Evolutionary conservation across 2,113 vertebrate species (phyloP).

Genomic region (Entosphenus tridentatus): DNA sequence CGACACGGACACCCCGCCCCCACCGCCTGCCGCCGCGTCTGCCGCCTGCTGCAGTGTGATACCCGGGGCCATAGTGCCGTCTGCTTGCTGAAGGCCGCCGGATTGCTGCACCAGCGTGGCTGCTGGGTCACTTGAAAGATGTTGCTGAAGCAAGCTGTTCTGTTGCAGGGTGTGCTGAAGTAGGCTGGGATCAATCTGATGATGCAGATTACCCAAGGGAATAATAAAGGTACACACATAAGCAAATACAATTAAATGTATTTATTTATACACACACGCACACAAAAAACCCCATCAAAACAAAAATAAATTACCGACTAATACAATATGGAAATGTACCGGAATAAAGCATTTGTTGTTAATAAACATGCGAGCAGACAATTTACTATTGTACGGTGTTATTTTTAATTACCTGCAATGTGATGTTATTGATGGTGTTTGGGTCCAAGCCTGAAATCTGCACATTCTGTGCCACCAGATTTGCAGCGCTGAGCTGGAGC

Average conservation of each 20-base stretch:
- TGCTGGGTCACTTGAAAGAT: too few relatives aligned
- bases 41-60: too few relatives aligned
- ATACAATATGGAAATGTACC: neutral
- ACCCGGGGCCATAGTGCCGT: too few relatives aligned
- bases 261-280: too few relatives aligned
- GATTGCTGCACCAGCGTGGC: slow-evolving; percentile 23
- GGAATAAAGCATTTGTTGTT: neutral
- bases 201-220: neutral
- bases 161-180: slow-evolving; percentile 78
- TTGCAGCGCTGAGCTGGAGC: slow-evolving; percentile 55
- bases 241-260: too few relatives aligned
- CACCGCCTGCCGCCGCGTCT: too few relatives aligned
- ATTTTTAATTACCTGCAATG: slow-evolving; percentile 39
- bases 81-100: slow-evolving; percentile 25
- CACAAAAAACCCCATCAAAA: too few relatives aligned
- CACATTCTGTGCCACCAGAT: slow-evolving; percentile 72
- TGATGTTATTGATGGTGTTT: slow-evolving; percentile 85
- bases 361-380: neutral
- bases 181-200: slow-evolving; percentile 64
- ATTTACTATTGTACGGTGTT: neutral
- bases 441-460: slow-evolving; percentile 88
- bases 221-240: too few relatives aligned
- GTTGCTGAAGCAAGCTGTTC: slow-evolving; percentile 11
- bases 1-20: too few relatives aligned
- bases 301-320: neutral